Evolutionary conservation across 2,113 vertebrate species (phyloP).

Genomic region (Plecturocebus donacophilus): DNA sequence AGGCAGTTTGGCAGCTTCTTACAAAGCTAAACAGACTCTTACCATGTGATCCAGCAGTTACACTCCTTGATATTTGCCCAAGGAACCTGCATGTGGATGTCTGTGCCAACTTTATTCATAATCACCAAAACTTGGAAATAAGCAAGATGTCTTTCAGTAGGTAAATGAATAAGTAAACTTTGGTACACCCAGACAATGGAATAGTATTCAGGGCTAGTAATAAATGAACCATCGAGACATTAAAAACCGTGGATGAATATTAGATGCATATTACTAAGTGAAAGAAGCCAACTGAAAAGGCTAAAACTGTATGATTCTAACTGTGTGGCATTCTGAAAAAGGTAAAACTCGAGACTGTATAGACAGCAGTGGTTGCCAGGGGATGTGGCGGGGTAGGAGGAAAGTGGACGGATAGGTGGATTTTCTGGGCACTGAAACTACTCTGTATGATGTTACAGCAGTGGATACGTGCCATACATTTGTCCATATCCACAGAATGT

Average conservation of each 20-base stretch:
- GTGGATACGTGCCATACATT: too few species aligned
- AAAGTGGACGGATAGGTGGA: background rate
- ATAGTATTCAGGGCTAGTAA: background rate
- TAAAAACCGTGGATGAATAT: background rate
- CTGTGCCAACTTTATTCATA: background rate
- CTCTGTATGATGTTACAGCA: too few species aligned
- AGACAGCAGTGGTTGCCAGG: background rate
- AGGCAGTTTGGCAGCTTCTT: background rate
- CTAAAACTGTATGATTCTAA: background rate
- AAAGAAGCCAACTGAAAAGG: background rate
- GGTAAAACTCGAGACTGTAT: background rate
- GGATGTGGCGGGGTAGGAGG: background rate
- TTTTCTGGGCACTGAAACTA: background rate
- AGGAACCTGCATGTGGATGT: background rate
- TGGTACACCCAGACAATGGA: background rate
- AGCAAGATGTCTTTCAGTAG: background rate
- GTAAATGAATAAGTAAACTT: background rate
- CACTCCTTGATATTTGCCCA: background rate
- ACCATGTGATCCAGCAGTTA: too few species aligned
- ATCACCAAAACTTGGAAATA: background rate
- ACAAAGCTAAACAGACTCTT: background rate
- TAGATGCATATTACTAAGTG: background rate
- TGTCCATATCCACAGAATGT: background rate
- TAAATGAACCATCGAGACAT: too few species aligned
- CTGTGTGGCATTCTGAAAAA: background rate